Conservation (phyloP, 1,140 invertebrate genomes). For the Drosophila ananassae region DNA sequence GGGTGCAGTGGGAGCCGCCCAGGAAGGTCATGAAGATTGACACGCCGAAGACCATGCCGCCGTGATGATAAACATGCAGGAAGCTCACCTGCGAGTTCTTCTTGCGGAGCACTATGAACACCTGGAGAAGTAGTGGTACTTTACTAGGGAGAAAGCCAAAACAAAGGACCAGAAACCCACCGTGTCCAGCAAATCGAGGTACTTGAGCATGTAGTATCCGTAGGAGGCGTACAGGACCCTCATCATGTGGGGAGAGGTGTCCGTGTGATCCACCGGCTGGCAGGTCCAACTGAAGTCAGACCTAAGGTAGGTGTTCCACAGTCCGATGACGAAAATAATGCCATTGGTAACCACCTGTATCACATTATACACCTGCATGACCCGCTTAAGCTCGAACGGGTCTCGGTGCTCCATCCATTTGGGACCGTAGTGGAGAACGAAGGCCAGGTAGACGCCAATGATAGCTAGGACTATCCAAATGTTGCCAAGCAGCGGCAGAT, state of each 20-base stretch:
- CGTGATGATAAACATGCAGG: constrained; percentile 93
- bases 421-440: constrained; percentile 86
- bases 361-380: constrained; percentile 91
- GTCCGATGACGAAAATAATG: constrained; percentile 86
- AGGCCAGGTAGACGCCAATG: constrained; percentile 87
- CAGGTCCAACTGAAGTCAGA: constrained; percentile 88
- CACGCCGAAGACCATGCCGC: constrained; percentile 87
- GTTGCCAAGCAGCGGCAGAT: constrained; percentile 83
- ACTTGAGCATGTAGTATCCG: constrained; percentile 86
- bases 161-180: constrained; percentile 74
- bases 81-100: constrained; percentile 92
- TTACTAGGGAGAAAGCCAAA: not conserved
- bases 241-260: constrained; percentile 84
- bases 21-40: constrained; percentile 85
- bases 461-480: constrained; percentile 85
- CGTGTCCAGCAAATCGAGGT: constrained; percentile 87
- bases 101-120: constrained; percentile 92
- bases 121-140: constrained; percentile 54
- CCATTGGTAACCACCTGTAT: constrained; percentile 89
- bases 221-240: constrained; percentile 87
- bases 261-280: constrained; percentile 86
- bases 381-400: constrained; percentile 88
- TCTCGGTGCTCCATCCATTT: constrained; percentile 90
- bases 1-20: constrained; percentile 84
- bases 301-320: constrained; percentile 83